phyloP scores from a whole-genome alignment of 2,888 invertebrate genomes.

The Spodoptera littoralis region DNA sequence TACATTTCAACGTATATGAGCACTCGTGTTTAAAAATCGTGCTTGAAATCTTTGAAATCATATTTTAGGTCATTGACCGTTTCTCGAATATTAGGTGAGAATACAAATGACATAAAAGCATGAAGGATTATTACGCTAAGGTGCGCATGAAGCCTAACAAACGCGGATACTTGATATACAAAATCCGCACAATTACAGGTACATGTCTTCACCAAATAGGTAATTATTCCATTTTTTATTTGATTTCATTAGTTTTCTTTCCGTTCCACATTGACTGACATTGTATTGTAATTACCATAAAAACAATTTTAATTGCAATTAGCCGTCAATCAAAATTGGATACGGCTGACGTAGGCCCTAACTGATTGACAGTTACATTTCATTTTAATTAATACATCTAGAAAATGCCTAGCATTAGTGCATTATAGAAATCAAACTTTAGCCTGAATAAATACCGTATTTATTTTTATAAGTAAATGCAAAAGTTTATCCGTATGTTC shows the following conservation, averaged over 20 bases:
- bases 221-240: constrained; percentile 60
- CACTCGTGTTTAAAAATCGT: no score
- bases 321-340: constrained; percentile 39
- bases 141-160: constrained; percentile 65
- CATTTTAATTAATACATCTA: constrained; percentile 9
- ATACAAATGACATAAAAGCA: constrained; percentile 24
- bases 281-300: constrained; percentile 49
- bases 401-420: constrained; percentile 6
- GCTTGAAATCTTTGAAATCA: no score
- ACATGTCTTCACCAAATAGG: constrained; percentile 51
- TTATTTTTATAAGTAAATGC: constrained; percentile 14
- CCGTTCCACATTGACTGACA: constrained; percentile 50
- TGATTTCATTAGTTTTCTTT: constrained; percentile 56
- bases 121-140: constrained; percentile 52
- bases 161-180: constrained; percentile 68
- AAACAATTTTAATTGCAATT: constrained; percentile 38
- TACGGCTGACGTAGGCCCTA: constrained; percentile 25
- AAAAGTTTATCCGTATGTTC: constrained; percentile 11
- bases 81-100: not conserved
- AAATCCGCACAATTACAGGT: constrained; percentile 64
- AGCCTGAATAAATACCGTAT: constrained; percentile 5
- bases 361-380: constrained; percentile 24
- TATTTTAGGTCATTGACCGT: no score
- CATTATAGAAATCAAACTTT: constrained; percentile 4
- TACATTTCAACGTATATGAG: no score